Evolutionary conservation across 2,888 invertebrate species (phyloP), one percentile per base, ranked within the genome.

Genomic region (Camponotus fellah): DNA sequence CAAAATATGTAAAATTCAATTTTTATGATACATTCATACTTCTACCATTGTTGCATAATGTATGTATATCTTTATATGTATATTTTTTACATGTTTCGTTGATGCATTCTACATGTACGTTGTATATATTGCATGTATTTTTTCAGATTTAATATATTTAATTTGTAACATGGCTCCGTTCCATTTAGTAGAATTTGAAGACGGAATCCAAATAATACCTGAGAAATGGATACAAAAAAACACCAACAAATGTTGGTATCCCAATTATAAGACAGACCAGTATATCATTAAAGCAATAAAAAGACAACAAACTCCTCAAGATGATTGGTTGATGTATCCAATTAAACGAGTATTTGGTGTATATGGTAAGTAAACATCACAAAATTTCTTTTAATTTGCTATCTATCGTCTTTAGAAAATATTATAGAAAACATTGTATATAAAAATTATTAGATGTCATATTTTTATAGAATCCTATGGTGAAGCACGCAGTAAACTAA

Each of bases 31-130:
- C 34, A 17, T 34, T 62, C 8, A 6, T 62, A 62, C 62, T 62
- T 62, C 17, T 62, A 62, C 62, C 62, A 62, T 62, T 62, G 17
- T 34, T 62, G 17, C 62, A 62, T 62, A 62, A 34, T 6, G 62
- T 62, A 62, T 17, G 34, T 34, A 62, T 14, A 17, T 62, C 14
- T 12, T 60, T 60, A 6, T 37, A 37, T 37, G 6, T 37, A 4
- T 3, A 3, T 37, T 32, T 14, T 12, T 10, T 12, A 26, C 2
- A 26, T 26, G 26, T 26, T 14, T 6, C 26, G 32, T 60, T 60
- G 32, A 26, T 60, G 32, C 14, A 9, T 32, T 32, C 4, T 62
- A 34, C 26, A 26, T 26, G 26, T 62, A 32, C 17, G 14, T 17
- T 64, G 37, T 9, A 4, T 64, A 0, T 32, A 62, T 34, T 9